A percentile compares a stretch with the other conserved stretches of the same genome.
phyloP scores from a whole-genome alignment of 2,113 vertebrate species.

The Promerops cafer region DNA sequence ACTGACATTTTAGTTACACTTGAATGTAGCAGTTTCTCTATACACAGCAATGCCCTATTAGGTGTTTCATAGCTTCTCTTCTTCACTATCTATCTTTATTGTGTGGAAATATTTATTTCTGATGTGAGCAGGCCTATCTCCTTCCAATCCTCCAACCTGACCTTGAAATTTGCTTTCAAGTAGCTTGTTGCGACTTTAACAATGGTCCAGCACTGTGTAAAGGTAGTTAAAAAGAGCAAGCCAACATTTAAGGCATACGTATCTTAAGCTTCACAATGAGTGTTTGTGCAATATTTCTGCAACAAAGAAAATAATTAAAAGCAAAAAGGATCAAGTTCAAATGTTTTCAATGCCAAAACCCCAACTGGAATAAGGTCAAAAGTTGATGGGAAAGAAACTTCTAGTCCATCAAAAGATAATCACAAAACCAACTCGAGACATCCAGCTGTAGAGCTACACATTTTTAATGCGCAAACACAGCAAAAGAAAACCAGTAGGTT shows the following conservation, averaged over 20 bases:
- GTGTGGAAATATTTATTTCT: neutral
- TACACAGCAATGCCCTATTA: neutral
- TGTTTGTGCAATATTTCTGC: neutral
- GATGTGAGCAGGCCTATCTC: neutral
- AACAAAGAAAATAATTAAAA: neutral
- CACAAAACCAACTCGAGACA: neutral
- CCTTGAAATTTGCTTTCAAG: neutral
- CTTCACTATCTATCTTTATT: neutral
- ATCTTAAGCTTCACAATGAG: neutral
- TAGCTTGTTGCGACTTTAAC: neutral
- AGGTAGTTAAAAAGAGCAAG: neutral
- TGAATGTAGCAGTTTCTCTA: neutral
- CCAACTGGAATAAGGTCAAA: neutral
- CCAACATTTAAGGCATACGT: neutral
- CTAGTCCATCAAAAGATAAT: neutral
- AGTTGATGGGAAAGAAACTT: neutral
- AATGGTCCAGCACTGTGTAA: neutral
- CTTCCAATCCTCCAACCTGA: neutral
- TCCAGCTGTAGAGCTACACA: neutral
- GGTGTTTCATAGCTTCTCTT: neutral
- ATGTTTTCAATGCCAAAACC: neutral
- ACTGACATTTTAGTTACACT: neutral
- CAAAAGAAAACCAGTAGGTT: neutral
- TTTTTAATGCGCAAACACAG: neutral
- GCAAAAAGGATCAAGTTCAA: neutral